Evolutionary conservation across 2,113 vertebrate genomes (phyloP).

Genomic region (Hippopotamus amphibius): DNA sequence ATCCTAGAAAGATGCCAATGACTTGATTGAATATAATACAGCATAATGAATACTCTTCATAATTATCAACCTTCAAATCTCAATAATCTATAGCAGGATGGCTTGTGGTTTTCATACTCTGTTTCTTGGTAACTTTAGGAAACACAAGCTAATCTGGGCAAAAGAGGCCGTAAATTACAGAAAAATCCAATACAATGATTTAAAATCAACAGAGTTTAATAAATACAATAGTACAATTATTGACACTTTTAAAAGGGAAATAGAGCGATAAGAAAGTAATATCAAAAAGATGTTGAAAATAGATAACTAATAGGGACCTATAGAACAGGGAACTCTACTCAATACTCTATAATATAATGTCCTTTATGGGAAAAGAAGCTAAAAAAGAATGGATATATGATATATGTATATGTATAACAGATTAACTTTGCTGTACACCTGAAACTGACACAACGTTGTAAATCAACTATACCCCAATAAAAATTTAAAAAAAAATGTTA

Average conservation of each 20-base stretch:
- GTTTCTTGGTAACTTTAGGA: slow-evolving; percentile 26
- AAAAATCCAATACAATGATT: neutral
- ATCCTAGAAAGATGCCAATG: slow-evolving; percentile 25
- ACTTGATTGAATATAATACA: neutral
- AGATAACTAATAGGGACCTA: no score
- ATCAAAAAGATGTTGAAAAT: neutral
- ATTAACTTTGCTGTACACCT: no score
- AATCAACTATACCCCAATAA: no score
- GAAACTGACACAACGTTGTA: no score
- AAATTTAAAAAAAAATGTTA: neutral
- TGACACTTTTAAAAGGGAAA: neutral
- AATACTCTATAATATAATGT: no score
- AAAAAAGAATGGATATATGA: no score
- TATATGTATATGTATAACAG: no score
- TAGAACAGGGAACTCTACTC: no score
- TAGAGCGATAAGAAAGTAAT: neutral
- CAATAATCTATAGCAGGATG: neutral
- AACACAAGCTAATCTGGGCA: neutral
- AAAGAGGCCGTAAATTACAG: neutral
- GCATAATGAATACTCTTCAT: neutral
- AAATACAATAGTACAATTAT: neutral
- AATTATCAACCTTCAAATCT: neutral
- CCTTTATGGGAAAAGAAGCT: no score
- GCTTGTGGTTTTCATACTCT: slow-evolving; percentile 23
- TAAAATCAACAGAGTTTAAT: slow-evolving; percentile 1